A percentile compares a stretch with the other conserved stretches of the same genome.
Evolutionary conservation across 1,140 invertebrate species (phyloP).

Genomic region (Sitobion miscanthi): DNA sequence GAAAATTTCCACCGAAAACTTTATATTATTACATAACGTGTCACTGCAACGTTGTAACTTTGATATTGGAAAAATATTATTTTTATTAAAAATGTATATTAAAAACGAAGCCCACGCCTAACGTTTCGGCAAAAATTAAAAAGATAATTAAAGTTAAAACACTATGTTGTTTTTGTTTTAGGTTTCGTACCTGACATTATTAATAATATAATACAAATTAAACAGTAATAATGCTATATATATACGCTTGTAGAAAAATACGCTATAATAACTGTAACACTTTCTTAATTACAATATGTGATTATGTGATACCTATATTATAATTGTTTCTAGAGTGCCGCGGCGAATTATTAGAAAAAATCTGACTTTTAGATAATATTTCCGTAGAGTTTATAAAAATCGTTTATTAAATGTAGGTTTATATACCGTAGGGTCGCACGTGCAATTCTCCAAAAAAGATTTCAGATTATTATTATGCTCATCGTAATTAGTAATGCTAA

Average conservation of each 20-base stretch:
- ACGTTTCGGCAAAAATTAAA: neutral
- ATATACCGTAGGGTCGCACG: neutral
- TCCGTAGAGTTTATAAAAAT: neutral
- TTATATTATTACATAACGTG: neutral
- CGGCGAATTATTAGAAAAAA: neutral
- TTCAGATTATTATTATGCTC: neutral
- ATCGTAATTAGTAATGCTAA: neutral
- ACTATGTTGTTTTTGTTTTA: neutral
- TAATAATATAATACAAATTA: neutral
- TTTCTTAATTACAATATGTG: neutral
- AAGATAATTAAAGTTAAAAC: neutral
- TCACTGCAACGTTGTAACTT: neutral
- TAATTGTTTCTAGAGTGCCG: neutral
- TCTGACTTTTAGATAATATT: neutral
- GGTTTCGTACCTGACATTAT: neutral
- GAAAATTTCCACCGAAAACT: neutral
- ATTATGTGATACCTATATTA: neutral
- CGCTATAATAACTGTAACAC: neutral
- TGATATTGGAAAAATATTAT: neutral
- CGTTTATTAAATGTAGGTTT: no score
- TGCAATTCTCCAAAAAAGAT: neutral
- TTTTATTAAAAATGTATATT: neutral
- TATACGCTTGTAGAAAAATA: neutral
- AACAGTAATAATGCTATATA: neutral
- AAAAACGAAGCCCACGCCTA: neutral